Conservation (phyloP, 2,113 vertebrate genomes). For the Collichthys lucidus region DNA sequence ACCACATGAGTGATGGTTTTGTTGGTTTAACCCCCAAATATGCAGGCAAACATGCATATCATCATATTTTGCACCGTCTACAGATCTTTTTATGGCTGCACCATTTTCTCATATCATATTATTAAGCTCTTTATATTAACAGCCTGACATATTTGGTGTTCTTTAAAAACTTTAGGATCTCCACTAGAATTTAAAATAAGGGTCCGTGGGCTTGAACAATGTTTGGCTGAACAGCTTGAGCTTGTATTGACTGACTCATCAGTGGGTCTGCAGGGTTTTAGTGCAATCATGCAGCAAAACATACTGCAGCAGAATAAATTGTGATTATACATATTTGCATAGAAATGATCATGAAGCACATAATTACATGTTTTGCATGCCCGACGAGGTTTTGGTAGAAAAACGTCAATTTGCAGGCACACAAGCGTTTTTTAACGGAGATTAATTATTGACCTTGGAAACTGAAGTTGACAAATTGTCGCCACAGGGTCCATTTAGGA, state of each 20-base stretch:
- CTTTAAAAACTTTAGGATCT: not conserved
- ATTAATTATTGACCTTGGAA: too few relatives aligned
- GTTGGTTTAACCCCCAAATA: not conserved
- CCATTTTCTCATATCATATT: not conserved
- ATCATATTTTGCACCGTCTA: not conserved
- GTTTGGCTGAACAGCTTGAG: constrained; percentile 17
- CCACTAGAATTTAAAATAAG: not conserved
- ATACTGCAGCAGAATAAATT: not conserved
- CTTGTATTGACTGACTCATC: constrained; percentile 4
- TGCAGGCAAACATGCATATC: too few relatives aligned
- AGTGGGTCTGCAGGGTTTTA: constrained; percentile 3
- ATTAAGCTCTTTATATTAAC: not conserved
- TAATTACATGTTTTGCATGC: not conserved
- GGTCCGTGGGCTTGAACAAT: not conserved
- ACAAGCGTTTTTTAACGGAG: not conserved
- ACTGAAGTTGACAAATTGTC: not conserved
- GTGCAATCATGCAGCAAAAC: not conserved
- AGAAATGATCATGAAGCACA: not conserved
- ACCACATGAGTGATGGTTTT: not conserved
- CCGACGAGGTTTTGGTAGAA: not conserved
- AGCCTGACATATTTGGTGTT: not conserved
- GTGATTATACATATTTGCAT: not conserved
- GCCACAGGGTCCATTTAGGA: not conserved
- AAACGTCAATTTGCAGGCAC: not conserved
- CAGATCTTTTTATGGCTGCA: not conserved